Evolutionary conservation across 2,113 vertebrate species (phyloP).

Genomic region (Misgurnus anguillicaudatus): DNA sequence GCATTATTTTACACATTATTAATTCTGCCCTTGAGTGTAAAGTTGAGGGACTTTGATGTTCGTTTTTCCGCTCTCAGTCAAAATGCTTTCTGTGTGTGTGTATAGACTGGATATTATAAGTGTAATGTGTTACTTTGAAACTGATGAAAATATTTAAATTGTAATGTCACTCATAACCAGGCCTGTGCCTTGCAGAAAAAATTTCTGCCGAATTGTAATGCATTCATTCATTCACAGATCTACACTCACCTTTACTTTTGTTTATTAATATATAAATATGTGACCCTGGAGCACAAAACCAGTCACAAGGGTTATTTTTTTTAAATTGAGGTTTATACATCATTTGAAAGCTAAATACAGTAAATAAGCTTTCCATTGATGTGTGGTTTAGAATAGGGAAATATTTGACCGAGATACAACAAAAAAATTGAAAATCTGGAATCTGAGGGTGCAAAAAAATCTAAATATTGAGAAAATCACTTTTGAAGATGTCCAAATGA

Average conservation of each 20-base stretch:
- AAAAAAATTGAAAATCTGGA: too few relatives aligned
- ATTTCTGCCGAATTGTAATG: not conserved
- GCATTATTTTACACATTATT: conserved; percentile 34
- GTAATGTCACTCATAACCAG: not conserved
- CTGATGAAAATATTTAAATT: conserved; percentile 1
- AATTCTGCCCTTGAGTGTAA: conserved; percentile 24
- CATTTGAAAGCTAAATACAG: too few relatives aligned
- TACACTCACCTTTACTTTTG: not conserved
- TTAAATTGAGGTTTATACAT: too few relatives aligned
- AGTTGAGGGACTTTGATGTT: conserved; percentile 28
- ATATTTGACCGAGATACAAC: too few relatives aligned
- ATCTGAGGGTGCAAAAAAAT: too few relatives aligned
- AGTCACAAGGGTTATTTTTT: too few relatives aligned
- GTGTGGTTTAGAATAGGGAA: too few relatives aligned
- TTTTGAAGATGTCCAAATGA: too few relatives aligned
- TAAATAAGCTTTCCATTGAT: too few relatives aligned
- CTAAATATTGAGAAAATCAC: too few relatives aligned
- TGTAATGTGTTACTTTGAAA: not conserved
- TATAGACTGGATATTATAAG: not conserved
- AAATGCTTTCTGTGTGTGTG: conserved; percentile 15
- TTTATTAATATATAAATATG: too few relatives aligned
- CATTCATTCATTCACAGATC: not conserved
- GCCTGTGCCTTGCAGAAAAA: not conserved
- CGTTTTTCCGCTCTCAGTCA: conserved; percentile 1
- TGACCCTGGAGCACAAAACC: too few relatives aligned